These are phyloP conservation scores for Calephelis perditalis DNA, from an alignment of 2,888 invertebrate genomes.

Conservation along the genomic window DNA sequence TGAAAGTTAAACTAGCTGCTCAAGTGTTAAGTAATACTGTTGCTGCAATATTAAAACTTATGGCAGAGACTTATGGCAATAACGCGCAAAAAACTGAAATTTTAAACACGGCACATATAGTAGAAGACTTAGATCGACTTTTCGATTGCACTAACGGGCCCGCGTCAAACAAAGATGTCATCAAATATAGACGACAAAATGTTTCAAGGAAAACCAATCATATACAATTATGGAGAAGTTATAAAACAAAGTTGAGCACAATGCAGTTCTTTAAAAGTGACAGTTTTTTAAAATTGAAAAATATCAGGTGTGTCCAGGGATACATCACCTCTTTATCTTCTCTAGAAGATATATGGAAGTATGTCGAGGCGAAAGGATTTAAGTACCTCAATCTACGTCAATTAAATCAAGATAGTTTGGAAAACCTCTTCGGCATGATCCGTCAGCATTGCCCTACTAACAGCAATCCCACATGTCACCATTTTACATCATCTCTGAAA, in stretches of 20 bases:
- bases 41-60: constrained; percentile 21
- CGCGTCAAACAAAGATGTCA: not conserved
- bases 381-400: not conserved
- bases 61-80: constrained; percentile 15
- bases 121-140: not conserved
- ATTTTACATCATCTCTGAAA: constrained; percentile 19
- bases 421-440: constrained; percentile 26
- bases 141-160: not conserved
- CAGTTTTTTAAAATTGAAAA: not conserved
- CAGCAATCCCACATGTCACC: constrained; percentile 17
- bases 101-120: not conserved
- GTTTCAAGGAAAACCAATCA: not conserved
- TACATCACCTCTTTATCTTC: not conserved
- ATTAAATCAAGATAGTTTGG: not conserved
- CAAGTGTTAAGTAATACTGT: constrained; percentile 26
- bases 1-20: constrained; percentile 25
- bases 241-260: not conserved
- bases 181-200: not conserved
- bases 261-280: not conserved
- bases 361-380: not conserved
- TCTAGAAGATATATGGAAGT: not conserved
- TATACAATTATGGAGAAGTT: not conserved
- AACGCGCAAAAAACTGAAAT: no score
- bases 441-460: constrained; percentile 24
- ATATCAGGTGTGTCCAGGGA: not conserved